Evolutionary conservation across 2,113 vertebrate genomes (phyloP).

Genomic region (Atractosteus spatula): DNA sequence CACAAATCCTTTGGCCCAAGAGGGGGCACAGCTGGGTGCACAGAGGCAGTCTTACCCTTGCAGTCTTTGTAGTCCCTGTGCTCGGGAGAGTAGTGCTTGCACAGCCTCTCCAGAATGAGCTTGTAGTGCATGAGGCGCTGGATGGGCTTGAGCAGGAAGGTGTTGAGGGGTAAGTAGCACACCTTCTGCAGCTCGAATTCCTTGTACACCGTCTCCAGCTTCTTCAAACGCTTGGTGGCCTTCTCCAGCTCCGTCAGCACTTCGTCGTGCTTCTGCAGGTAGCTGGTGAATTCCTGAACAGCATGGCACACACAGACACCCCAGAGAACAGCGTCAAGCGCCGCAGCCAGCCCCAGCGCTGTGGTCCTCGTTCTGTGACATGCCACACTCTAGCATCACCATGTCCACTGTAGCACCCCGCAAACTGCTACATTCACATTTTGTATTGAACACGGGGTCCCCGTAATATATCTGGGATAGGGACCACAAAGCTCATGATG

Average conservation of each 20-base stretch:
- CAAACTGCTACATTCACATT: no score
- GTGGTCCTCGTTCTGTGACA: no score
- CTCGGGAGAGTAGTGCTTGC: conserved; percentile 66
- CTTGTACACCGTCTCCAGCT: conserved; percentile 82
- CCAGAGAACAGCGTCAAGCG: no score
- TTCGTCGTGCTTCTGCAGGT: conserved; percentile 81
- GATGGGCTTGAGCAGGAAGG: conserved; percentile 90
- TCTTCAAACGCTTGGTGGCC: conserved; percentile 74
- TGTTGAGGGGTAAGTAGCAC: conserved; percentile 91
- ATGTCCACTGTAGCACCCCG: no score
- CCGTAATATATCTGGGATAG: no score
- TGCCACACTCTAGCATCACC: no score
- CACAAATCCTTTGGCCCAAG: no score
- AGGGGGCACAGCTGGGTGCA: no score
- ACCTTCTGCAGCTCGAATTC: conserved; percentile 96
- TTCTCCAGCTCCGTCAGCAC: conserved; percentile 85
- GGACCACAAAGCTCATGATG: no score
- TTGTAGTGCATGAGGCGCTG: conserved; percentile 93
- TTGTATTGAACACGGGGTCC: no score
- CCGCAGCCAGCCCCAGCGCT: no score
- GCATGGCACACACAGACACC: accelerated
- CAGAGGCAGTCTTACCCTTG: conserved; percentile 62
- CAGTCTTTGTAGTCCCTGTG: conserved; percentile 78
- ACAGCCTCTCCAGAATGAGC: conserved; percentile 82
- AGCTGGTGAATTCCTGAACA: conserved; percentile 76